Percentiles rank a stretch among this genome's conserved stretches.
These are phyloP conservation scores for Phainopepla nitens DNA, from an alignment of 2,113 vertebrate genomes.

Conservation along the genomic window DNA sequence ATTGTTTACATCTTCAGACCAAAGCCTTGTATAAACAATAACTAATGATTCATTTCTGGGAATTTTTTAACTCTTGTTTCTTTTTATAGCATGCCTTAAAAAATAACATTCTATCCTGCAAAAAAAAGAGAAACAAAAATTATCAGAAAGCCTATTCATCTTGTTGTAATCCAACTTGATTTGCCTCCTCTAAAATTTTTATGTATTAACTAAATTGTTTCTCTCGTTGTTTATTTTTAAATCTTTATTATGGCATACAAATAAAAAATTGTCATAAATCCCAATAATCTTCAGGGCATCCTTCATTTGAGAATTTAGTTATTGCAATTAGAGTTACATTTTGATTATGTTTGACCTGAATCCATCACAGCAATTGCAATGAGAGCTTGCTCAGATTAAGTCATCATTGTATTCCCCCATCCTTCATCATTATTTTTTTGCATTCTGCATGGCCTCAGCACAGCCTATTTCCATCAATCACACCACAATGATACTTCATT, in stretches of 20 bases:
- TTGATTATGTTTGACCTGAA: constrained; percentile 33
- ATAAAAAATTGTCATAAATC: background rate
- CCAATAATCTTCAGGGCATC: background rate
- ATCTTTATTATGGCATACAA: background rate
- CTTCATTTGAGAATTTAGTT: constrained; percentile 6
- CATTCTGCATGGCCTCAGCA: background rate
- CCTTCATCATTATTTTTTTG: background rate
- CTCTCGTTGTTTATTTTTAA: constrained; percentile 10
- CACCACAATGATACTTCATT: background rate
- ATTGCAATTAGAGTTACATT: background rate
- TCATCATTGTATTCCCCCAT: background rate
- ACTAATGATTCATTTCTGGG: constrained; percentile 54
- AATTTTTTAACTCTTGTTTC: constrained; percentile 35
- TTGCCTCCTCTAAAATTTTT: background rate
- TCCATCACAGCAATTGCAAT: constrained; percentile 9
- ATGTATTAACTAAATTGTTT: background rate
- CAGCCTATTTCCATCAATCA: background rate
- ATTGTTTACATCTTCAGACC: constrained; percentile 28
- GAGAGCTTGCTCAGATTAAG: constrained; percentile 19
- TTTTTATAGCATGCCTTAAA: constrained; percentile 30
- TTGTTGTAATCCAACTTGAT: background rate
- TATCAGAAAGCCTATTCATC: background rate
- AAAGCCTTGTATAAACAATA: constrained; percentile 37
- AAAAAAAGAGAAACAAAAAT: background rate
- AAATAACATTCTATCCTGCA: background rate